Percentiles rank a stretch among this genome's conserved stretches.
phyloP scores from a whole-genome alignment of 1,140 invertebrate genomes.

The Achatina immaculata region DNA sequence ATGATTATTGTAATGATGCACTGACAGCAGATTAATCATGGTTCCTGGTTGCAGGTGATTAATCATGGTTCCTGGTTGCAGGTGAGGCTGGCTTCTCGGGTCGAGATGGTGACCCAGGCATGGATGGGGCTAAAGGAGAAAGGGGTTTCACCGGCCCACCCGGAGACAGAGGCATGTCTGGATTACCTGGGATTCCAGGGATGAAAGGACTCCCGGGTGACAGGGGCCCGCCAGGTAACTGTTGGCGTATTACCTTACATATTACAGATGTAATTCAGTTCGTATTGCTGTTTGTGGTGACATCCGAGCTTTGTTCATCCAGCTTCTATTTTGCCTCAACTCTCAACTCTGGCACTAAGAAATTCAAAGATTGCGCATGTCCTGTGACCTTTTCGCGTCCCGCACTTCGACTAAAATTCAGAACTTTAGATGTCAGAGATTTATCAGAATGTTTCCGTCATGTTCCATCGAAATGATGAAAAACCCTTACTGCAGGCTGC shows the following conservation, averaged over 20 bases:
- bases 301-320: not conserved
- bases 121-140: not conserved
- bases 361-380: not conserved
- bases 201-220: conserved; percentile 5
- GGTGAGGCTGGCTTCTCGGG: not conserved
- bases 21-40: too few species aligned
- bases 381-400: not conserved
- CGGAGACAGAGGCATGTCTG: conserved; percentile 1
- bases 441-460: too few species aligned
- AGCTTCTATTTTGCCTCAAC: not conserved
- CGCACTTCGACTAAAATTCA: not conserved
- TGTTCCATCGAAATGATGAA: too few species aligned
- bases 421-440: too few species aligned
- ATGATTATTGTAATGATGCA: too few species aligned
- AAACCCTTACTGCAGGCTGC: too few species aligned
- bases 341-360: not conserved
- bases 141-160: not conserved
- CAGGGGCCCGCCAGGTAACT: not conserved
- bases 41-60: too few species aligned
- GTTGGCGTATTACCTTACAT: not conserved
- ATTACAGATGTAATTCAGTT: not conserved
- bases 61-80: not conserved
- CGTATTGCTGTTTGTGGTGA: not conserved
- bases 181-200: not conserved
- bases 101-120: not conserved